These are phyloP conservation scores for Bradysia coprophila DNA, from an alignment of 1,140 invertebrate species.

Conservation along the genomic window DNA sequence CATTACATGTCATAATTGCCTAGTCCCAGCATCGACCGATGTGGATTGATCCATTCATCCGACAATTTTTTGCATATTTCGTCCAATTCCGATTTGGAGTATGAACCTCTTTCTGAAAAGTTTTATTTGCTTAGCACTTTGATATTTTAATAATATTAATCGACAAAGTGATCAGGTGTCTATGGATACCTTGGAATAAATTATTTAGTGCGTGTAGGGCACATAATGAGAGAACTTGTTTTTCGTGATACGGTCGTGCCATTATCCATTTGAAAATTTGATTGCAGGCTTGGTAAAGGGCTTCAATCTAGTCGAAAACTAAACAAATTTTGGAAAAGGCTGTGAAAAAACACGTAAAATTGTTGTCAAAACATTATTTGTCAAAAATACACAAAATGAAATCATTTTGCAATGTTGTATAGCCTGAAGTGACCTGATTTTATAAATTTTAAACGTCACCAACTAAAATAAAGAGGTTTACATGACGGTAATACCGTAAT, in stretches of 20 bases:
- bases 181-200: constrained; percentile 61
- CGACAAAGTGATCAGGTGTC: not conserved
- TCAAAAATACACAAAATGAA: not conserved
- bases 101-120: constrained; percentile 21
- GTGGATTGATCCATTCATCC: constrained; percentile 81
- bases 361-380: not conserved
- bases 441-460: not conserved
- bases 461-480: not conserved
- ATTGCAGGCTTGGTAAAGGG: not conserved
- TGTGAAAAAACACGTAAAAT: not conserved
- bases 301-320: not conserved
- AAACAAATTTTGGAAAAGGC: too few relatives aligned
- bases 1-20: constrained; percentile 97
- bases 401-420: not conserved
- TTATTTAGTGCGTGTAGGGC: constrained; percentile 91
- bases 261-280: not conserved
- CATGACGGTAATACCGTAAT: too few relatives aligned
- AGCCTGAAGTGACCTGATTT: not conserved
- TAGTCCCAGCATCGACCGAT: constrained; percentile 76
- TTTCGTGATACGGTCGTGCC: constrained; percentile 37
- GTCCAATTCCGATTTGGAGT: constrained; percentile 74
- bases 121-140: not conserved
- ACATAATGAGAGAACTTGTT: constrained; percentile 75
- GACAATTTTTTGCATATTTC: constrained; percentile 62
- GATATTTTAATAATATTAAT: not conserved